phyloP scores from a whole-genome alignment of 1,140 invertebrate genomes.

The Coenobita brevimanus region DNA sequence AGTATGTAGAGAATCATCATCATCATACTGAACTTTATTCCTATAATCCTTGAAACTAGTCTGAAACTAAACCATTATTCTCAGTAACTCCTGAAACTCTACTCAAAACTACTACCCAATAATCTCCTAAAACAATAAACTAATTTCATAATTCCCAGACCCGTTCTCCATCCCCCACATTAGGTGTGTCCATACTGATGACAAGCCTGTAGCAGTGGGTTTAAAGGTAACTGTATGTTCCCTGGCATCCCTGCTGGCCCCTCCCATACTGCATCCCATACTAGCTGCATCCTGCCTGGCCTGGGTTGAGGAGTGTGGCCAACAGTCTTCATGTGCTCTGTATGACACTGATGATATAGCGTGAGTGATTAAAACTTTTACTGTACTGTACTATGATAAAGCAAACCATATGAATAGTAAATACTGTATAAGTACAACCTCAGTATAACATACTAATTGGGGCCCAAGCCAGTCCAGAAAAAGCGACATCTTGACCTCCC shows the following conservation, averaged over 20 bases:
- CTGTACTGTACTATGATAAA: too few species aligned
- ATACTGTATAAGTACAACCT: too few species aligned
- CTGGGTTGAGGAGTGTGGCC: constrained; percentile 72
- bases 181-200: constrained; percentile 66
- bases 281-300: constrained; percentile 72
- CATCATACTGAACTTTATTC: too few species aligned
- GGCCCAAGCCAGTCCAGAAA: not conserved
- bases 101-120: too few species aligned
- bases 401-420: too few species aligned
- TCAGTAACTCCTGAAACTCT: too few species aligned
- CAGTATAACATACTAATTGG: too few species aligned
- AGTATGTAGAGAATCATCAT: too few species aligned
- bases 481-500: not conserved
- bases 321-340: constrained; percentile 72
- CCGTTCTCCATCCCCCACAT: not conserved
- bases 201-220: constrained; percentile 68
- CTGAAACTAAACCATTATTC: too few species aligned
- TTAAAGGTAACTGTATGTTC: constrained; percentile 56
- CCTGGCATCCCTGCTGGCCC: constrained; percentile 66
- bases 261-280: constrained; percentile 66
- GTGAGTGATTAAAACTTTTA: not conserved
- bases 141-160: too few species aligned
- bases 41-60: too few species aligned
- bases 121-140: too few species aligned
- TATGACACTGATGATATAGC: constrained; percentile 72